Percentiles rank a stretch among this genome's conserved stretches.
phyloP scores from a whole-genome alignment of 2,113 vertebrate genomes.

The Beaufortia kweichowensis region DNA sequence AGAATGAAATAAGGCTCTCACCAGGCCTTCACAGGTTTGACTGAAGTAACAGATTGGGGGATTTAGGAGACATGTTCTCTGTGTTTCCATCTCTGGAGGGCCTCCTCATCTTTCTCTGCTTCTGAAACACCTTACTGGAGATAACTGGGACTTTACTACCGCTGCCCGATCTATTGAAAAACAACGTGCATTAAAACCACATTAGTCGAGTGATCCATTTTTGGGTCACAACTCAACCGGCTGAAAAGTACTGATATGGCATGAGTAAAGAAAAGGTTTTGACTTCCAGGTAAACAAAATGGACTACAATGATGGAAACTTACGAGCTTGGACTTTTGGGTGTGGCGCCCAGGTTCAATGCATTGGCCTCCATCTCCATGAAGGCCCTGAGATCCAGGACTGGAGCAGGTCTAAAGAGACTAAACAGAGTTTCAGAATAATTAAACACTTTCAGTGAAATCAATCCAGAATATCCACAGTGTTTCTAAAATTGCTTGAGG shows the following conservation, averaged over 20 bases:
- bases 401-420: slow-evolving; percentile 75
- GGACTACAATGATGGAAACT: neutral
- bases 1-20: slow-evolving; percentile 65
- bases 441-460: neutral
- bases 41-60: slow-evolving; percentile 67
- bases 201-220: no score
- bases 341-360: slow-evolving; percentile 75
- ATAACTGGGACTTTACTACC: slow-evolving; percentile 71
- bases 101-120: slow-evolving; percentile 95
- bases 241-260: neutral
- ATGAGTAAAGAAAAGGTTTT: neutral
- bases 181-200: no score
- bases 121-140: slow-evolving; percentile 90
- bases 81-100: slow-evolving; percentile 81
- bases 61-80: slow-evolving; percentile 68
- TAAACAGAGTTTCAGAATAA: slow-evolving; percentile 60
- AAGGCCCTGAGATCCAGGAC: slow-evolving; percentile 91
- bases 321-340: slow-evolving; percentile 80
- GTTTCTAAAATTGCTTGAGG: neutral
- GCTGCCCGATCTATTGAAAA: slow-evolving; percentile 56
- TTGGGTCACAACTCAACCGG: neutral
- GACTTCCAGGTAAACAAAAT: neutral
- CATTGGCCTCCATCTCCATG: slow-evolving; percentile 94
- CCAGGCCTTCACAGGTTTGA: slow-evolving; percentile 83
- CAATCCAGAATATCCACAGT: neutral